phyloP scores from a whole-genome alignment of 2,797 vertebrate genomes.

The Hippocampus kuda region DNA sequence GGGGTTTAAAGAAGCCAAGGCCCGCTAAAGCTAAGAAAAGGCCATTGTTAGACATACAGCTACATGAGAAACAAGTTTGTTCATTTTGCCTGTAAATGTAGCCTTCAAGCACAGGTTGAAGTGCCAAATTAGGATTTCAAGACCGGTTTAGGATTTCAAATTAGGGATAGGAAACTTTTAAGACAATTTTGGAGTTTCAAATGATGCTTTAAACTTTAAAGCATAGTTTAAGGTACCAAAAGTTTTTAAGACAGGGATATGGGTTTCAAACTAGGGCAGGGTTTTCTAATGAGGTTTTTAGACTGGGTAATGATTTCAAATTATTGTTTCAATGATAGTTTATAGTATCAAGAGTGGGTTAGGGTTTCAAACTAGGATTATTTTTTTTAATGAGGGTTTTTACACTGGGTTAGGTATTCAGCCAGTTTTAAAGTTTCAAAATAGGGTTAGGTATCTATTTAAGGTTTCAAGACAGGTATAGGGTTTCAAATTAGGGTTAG shows the following conservation, averaged over 20 bases:
- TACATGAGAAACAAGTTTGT: background rate
- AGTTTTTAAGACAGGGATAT: background rate
- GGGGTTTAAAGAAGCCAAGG: constrained; percentile 26
- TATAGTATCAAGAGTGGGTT: background rate
- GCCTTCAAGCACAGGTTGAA: background rate
- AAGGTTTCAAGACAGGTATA: too few species aligned
- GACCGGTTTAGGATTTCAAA: background rate
- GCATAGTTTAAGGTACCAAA: too few species aligned
- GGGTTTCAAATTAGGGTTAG: too few species aligned
- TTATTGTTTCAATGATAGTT: background rate
- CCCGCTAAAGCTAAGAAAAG: background rate
- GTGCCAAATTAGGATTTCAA: background rate
- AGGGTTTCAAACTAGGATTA: too few species aligned
- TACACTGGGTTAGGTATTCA: too few species aligned
- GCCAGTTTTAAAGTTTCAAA: too few species aligned
- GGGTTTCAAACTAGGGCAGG: background rate
- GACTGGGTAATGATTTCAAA: background rate
- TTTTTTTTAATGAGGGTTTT: too few species aligned
- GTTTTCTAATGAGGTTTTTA: background rate
- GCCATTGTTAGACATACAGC: background rate
- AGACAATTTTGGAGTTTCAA: too few species aligned
- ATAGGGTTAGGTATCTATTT: too few species aligned
- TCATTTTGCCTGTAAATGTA: background rate
- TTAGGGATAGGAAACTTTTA: too few species aligned
- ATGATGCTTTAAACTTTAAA: too few species aligned